Evolutionary conservation across 2,888 invertebrate species (phyloP).

Genomic region (Hirtodrosophila confusa): DNA sequence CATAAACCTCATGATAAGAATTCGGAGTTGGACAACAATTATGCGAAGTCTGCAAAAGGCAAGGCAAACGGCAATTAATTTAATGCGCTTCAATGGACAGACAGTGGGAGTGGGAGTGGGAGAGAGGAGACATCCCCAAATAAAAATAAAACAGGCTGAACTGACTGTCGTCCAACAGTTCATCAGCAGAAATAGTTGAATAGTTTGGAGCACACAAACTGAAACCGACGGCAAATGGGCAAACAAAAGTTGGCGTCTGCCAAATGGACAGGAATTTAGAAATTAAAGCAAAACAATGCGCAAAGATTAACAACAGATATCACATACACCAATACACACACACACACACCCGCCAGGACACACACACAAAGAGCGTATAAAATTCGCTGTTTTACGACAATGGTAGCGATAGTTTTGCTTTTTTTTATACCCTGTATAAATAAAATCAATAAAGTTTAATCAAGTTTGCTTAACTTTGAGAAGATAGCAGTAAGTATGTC

Average conservation of each 20-base stretch:
- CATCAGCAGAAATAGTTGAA: conserved; percentile 50
- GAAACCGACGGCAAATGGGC: conserved; percentile 45
- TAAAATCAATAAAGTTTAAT: too few relatives aligned
- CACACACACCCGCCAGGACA: conserved; percentile 18
- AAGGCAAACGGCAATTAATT: conserved; percentile 66
- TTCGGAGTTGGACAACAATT: conserved; percentile 29
- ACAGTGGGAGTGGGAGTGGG: not conserved
- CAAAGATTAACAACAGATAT: conserved; percentile 74
- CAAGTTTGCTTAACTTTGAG: too few relatives aligned
- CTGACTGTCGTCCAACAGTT: conserved; percentile 39
- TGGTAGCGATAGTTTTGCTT: conserved; percentile 39
- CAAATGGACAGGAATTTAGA: conserved; percentile 70
- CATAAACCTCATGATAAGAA: conserved; percentile 27
- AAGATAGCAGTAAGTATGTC: too few relatives aligned
- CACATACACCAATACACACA: conserved; percentile 20
- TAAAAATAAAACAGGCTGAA: conserved; percentile 18
- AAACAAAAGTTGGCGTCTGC: conserved; percentile 63
- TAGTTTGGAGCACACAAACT: conserved; percentile 30
- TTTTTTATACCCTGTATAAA: conserved; percentile 33
- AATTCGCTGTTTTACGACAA: conserved; percentile 54
- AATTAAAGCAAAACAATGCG: conserved; percentile 75
- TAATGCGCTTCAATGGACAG: conserved; percentile 50
- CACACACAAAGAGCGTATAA: conserved; percentile 43
- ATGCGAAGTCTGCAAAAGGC: conserved; percentile 44
- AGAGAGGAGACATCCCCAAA: conserved; percentile 13